Conservation (phyloP, 2,888 invertebrate species). For the Cinara cedri region DNA sequence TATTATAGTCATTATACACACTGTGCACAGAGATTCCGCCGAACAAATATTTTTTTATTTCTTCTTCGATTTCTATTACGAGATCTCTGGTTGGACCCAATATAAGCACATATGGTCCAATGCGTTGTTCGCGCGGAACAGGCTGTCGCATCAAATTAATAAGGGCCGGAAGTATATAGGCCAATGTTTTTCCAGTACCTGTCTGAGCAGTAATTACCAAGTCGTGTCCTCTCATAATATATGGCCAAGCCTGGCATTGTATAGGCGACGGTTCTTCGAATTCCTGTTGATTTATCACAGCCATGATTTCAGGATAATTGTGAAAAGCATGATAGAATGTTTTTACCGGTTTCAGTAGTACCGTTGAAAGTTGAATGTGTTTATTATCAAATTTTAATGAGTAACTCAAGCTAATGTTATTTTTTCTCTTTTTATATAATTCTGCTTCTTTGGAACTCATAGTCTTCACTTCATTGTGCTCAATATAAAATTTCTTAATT, state of each 20-base stretch:
- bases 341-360: constrained; percentile 74
- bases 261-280: constrained; percentile 90
- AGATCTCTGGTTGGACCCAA: constrained; percentile 93
- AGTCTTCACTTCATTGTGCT: constrained; percentile 73
- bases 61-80: constrained; percentile 89
- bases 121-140: constrained; percentile 72
- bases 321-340: constrained; percentile 75
- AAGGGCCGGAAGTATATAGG: constrained; percentile 88
- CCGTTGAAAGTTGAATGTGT: too few relatives aligned
- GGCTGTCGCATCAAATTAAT: constrained; percentile 90
- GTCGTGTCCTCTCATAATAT: constrained; percentile 87
- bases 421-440: constrained; percentile 62
- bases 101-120: constrained; percentile 84
- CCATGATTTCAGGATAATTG: constrained; percentile 81
- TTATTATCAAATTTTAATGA: too few relatives aligned
- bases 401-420: too few relatives aligned
- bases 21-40: constrained; percentile 80
- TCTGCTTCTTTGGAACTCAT: constrained; percentile 72
- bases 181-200: constrained; percentile 90
- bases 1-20: constrained; percentile 85
- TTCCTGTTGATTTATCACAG: constrained; percentile 78
- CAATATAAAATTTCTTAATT: constrained; percentile 83
- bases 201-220: constrained; percentile 96
- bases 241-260: constrained; percentile 93
- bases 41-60: constrained; percentile 88